A percentile compares a stretch with the other conserved stretches of the same genome.
Conservation (phyloP, 2,113 vertebrate genomes). For the Eurypyga helias region DNA sequence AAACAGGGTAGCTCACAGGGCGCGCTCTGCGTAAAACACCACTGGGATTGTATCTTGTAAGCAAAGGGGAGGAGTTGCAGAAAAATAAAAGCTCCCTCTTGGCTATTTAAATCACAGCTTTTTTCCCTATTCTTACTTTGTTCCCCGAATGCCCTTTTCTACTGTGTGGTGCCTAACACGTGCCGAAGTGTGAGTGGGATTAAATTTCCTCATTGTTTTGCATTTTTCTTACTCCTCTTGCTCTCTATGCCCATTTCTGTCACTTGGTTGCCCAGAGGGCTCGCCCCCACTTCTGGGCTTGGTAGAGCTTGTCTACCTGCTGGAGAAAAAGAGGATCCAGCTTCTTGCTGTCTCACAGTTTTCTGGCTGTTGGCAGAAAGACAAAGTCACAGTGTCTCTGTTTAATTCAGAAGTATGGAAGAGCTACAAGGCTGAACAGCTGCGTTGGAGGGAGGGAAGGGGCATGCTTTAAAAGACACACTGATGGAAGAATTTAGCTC, state of each 20-base stretch:
- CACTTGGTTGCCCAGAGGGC: not conserved
- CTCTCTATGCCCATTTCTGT: not conserved
- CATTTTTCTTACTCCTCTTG: not conserved
- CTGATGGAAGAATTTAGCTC: not conserved
- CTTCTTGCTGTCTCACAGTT: not conserved
- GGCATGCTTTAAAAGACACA: not conserved
- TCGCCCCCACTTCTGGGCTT: not conserved
- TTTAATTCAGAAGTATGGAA: conserved; percentile 1
- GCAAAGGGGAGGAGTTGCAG: not conserved
- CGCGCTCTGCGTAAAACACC: not conserved
- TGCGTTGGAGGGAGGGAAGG: not conserved
- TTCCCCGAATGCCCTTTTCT: not conserved
- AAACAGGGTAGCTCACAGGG: conserved; percentile 8
- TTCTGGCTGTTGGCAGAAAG: not conserved
- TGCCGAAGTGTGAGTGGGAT: not conserved
- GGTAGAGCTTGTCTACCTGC: not conserved
- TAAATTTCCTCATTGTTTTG: not conserved
- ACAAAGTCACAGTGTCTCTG: not conserved
- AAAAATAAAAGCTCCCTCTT: conserved; percentile 13
- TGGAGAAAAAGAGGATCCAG: not conserved
- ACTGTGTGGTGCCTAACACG: not conserved
- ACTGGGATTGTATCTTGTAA: not conserved
- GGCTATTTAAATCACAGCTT: not conserved
- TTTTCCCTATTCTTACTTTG: not conserved
- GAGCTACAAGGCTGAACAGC: not conserved